phyloP scores from a whole-genome alignment of 2,888 invertebrate genomes.

The Drosophila mimica region DNA sequence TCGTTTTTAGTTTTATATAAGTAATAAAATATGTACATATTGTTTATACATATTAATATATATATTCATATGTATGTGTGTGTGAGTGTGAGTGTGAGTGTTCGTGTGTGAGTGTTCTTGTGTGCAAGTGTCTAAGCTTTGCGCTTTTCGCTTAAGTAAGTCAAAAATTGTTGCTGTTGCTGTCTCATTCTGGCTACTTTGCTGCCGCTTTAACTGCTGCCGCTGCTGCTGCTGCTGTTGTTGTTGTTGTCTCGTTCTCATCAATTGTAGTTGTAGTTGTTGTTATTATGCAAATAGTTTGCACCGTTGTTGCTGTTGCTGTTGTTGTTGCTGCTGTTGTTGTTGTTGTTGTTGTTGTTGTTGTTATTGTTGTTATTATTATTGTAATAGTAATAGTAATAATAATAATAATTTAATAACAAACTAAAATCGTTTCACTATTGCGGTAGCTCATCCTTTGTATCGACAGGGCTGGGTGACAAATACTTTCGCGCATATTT shows the following conservation, averaged over 20 bases:
- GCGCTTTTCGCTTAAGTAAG: slow-evolving; percentile 64
- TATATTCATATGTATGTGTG: slow-evolving; percentile 28
- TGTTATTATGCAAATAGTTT: slow-evolving; percentile 35
- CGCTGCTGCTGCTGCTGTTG: slow-evolving; percentile 11
- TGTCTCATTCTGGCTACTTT: slow-evolving; percentile 42
- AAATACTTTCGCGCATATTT: slow-evolving; percentile 95
- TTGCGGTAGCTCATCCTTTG: slow-evolving; percentile 92
- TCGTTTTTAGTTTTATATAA: slow-evolving; percentile 69
- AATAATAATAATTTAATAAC: slow-evolving; percentile 85
- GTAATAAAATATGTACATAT: slow-evolving; percentile 79
- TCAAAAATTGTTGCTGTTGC: slow-evolving; percentile 70
- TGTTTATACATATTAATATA: slow-evolving; percentile 46
- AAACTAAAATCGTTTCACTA: slow-evolving; percentile 86
- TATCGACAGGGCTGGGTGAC: slow-evolving; percentile 94
- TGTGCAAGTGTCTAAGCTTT: slow-evolving; percentile 42
- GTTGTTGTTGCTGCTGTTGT: slow-evolving; percentile 38
- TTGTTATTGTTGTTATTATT: slow-evolving; percentile 72
- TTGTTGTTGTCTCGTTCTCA: slow-evolving; percentile 42
- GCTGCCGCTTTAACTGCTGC: slow-evolving; percentile 19
- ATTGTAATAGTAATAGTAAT: slow-evolving; percentile 84
- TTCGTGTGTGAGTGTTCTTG: slow-evolving; percentile 24
- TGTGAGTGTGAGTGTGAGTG: slow-evolving; percentile 20
- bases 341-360: slow-evolving; percentile 53
- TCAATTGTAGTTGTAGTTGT: slow-evolving; percentile 67
- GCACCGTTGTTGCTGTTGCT: slow-evolving; percentile 41